Evolutionary conservation across 53 echinoderm and acorn worm species (phyloP).

Genomic region (Holothuria scabra): DNA sequence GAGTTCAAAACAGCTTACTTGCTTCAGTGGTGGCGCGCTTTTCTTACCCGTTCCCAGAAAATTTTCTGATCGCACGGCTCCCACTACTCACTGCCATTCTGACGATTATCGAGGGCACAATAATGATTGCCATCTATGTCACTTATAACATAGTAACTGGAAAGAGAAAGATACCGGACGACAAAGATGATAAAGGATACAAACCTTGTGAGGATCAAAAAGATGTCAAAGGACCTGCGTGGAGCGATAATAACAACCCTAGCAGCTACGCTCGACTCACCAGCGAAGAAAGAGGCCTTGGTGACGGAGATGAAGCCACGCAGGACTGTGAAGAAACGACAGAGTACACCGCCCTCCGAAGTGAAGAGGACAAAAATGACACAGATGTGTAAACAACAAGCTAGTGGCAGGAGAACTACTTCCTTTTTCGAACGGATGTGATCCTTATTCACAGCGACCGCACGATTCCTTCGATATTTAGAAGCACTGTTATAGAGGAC

Average conservation of each 20-base stretch:
- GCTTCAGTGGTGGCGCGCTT: constrained; percentile 80
- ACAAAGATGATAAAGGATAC: constrained; percentile 1
- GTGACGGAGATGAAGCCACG: not conserved
- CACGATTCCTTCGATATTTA: too few relatives aligned
- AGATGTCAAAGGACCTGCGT: not conserved
- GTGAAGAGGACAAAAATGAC: not conserved
- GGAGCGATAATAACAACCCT: constrained; percentile 4
- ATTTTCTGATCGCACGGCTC: constrained; percentile 77
- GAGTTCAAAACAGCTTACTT: constrained; percentile 88
- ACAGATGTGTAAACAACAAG: not conserved
- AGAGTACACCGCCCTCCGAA: constrained; percentile 16
- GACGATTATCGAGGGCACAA: constrained; percentile 72
- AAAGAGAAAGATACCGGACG: constrained; percentile 2
- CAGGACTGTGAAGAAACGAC: not conserved
- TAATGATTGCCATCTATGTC: constrained; percentile 62
- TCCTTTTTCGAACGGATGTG: too few relatives aligned
- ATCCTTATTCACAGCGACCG: too few relatives aligned
- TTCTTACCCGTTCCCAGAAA: constrained; percentile 83
- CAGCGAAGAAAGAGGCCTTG: not conserved
- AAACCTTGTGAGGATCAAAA: constrained; percentile 14
- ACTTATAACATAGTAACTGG: constrained; percentile 34
- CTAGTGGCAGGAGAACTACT: too few relatives aligned
- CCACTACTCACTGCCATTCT: constrained; percentile 76
- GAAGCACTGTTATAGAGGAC: too few relatives aligned
- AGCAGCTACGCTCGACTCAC: not conserved